Percentiles rank a stretch among this genome's conserved stretches.
These are phyloP conservation scores for Drosophila jambulina DNA, from an alignment of 1,140 invertebrate species.

Conservation along the genomic window DNA sequence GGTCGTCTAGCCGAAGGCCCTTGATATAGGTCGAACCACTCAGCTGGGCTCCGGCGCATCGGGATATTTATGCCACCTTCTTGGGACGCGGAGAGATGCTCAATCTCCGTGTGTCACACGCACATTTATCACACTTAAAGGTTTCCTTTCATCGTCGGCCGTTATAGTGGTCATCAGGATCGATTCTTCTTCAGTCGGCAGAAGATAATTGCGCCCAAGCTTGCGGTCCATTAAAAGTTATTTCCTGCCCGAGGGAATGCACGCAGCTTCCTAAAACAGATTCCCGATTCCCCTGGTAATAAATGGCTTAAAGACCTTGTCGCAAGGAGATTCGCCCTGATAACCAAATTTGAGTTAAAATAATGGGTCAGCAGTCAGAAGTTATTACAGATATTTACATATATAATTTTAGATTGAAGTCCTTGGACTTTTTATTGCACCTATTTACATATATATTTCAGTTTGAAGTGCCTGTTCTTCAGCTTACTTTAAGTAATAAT, in stretches of 20 bases:
- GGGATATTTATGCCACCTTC: conserved; percentile 27
- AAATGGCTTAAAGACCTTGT: conserved; percentile 4
- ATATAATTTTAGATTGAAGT: background rate
- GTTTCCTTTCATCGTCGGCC: conserved; percentile 33
- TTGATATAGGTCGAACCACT: conserved; percentile 54
- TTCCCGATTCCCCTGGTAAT: conserved; percentile 3
- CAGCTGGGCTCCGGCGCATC: conserved; percentile 21
- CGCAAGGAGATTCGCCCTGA: conserved; percentile 7
- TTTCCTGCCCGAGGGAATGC: conserved; percentile 13
- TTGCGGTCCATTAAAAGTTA: conserved; percentile 23
- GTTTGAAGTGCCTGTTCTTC: background rate
- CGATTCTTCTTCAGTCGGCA: conserved; percentile 6
- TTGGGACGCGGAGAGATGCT: background rate
- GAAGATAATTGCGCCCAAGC: conserved; percentile 20
- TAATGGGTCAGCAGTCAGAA: conserved; percentile 3
- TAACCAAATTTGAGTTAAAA: conserved; percentile 7
- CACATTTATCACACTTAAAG: conserved; percentile 61
- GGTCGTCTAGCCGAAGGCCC: conserved; percentile 19
- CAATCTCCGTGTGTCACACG: conserved; percentile 21
- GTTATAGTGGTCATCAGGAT: conserved; percentile 23
- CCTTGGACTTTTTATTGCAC: background rate
- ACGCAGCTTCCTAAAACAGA: conserved; percentile 16
- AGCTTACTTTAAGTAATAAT: too few relatives aligned
- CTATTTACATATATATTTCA: background rate
- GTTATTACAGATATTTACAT: conserved; percentile 11